A percentile compares a stretch with the other conserved stretches of the same genome.
These are phyloP conservation scores for Scolopax mira DNA, from an alignment of 2,113 vertebrate species.

Conservation along the genomic window DNA sequence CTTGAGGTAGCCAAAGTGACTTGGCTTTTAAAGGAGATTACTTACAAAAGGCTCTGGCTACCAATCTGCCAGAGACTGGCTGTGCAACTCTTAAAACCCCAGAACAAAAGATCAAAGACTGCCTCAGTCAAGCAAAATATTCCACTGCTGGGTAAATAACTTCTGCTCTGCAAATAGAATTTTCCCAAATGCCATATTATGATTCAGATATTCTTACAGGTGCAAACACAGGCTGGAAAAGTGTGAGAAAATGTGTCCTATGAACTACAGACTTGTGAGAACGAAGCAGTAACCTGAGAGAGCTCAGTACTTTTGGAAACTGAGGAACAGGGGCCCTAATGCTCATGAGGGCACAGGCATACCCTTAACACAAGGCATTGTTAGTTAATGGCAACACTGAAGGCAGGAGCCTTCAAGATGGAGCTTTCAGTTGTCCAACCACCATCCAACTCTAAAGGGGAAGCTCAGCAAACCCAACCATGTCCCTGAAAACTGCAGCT, in stretches of 20 bases:
- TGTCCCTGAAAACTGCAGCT: neutral
- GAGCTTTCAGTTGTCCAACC: neutral
- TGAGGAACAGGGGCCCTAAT: neutral
- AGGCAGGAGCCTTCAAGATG: neutral
- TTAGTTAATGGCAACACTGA: neutral
- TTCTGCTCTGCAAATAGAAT: conserved; percentile 1
- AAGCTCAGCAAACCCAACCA: neutral
- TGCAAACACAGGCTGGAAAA: neutral
- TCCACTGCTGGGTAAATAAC: conserved; percentile 2
- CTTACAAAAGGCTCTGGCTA: neutral
- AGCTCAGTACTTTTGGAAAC: neutral
- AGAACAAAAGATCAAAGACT: conserved; percentile 39
- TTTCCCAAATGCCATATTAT: neutral
- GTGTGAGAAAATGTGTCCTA: neutral
- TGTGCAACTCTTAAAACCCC: neutral
- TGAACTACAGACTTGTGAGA: neutral
- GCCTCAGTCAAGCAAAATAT: neutral
- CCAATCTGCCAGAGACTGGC: neutral
- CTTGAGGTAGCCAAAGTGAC: neutral
- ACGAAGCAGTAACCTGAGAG: neutral
- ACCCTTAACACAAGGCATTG: rapidly evolving
- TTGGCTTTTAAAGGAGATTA: conserved; percentile 34
- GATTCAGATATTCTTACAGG: neutral
- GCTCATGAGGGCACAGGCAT: neutral
- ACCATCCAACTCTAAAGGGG: neutral